Conservation (phyloP, 2,797 vertebrate species). For the Ceyx erithaca region DNA sequence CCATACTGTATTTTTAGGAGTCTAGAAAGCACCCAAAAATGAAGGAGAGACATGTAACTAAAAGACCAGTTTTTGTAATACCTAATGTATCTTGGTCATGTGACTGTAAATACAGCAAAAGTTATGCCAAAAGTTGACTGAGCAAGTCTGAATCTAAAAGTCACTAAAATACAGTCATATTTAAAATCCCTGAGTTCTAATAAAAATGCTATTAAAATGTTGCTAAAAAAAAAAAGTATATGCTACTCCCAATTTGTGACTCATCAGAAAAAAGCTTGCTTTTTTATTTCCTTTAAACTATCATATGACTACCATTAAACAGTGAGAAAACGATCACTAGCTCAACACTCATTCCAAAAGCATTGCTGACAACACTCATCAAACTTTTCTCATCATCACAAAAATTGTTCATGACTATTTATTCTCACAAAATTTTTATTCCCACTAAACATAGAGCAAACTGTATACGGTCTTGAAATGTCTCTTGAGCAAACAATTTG, state of each 20-base stretch:
- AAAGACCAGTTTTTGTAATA: neutral
- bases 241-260: neutral
- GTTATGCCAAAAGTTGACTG: neutral
- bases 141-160: neutral
- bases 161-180: neutral
- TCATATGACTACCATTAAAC: neutral
- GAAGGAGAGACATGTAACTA: neutral
- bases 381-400: slow-evolving; percentile 17
- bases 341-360: slow-evolving; percentile 9
- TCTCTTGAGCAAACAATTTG: slow-evolving; percentile 40
- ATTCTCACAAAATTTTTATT: neutral
- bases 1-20: neutral
- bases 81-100: neutral
- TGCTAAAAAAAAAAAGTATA: neutral
- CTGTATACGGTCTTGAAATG: neutral
- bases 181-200: neutral
- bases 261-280: neutral
- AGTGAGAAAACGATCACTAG: neutral
- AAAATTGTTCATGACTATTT: slow-evolving; percentile 40
- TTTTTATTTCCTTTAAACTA: neutral
- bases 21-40: neutral
- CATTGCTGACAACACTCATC: slow-evolving; percentile 23
- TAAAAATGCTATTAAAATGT: neutral
- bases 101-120: neutral
- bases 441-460: slow-evolving; percentile 14